Evolutionary conservation across 2,113 vertebrate species (phyloP), one percentile per base, ranked within the genome.

Genomic region (Mormoops blainvillei): DNA sequence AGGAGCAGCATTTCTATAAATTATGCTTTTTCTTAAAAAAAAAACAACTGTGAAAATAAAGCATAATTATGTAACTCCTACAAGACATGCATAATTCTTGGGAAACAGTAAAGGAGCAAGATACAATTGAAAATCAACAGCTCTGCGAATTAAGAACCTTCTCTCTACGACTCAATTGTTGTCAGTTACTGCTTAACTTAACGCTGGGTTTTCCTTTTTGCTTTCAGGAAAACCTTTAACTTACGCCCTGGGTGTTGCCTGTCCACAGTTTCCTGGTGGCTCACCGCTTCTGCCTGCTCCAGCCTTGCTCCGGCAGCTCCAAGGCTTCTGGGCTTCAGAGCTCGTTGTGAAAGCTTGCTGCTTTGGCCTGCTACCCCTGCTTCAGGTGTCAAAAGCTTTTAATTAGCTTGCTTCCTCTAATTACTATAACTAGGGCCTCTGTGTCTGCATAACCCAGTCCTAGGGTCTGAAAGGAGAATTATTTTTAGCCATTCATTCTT

Each of bases 201-300:
- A 98, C 97, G 91, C 93, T 98, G 97, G 97, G 97, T 97, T 98
- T 98, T 97, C 97, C 96, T 98, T 98, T 98, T 97, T 98, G 97
- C 97, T 98, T 98, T 98, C 97, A 98, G 97, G 97, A 98, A 98
- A 97, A 96, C 97, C 97, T 97, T 97, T 97, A 97, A 98, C 97
- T 98, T 98, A 97, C 97, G 97, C 97, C 97, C 97, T 96, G 97
- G 97, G 97, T 96, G 97, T 95, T 97, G 93, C 97, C 97, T 93
- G 97, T 97, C 97, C 97, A 97, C 97, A 97, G 97, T 87, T 96
- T 97, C 97, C 97, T 97, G 97, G 97, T 97, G 97, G 97, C 97
- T 98, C 97, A 95, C 97, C 97, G 97, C 97, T 97, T 97, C 97
- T 95, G 97, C 97, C 97, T 98, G 97, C 97, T 94, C 97, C 97